These are phyloP conservation scores for Pseudomyrmex cubaensis DNA, from an alignment of 1,140 invertebrate species.

Conservation along the genomic window DNA sequence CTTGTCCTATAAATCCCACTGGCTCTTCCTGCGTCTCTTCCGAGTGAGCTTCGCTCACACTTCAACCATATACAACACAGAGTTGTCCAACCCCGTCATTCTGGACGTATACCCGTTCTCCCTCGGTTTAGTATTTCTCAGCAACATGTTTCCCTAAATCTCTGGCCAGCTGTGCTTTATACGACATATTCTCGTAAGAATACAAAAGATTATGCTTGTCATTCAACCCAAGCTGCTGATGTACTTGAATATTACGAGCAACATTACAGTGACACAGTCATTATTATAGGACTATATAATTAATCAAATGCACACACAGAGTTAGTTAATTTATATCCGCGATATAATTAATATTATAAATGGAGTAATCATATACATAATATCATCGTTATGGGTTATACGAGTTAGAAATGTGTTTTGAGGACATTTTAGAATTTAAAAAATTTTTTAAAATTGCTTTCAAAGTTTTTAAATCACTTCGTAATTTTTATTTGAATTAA, in stretches of 20 bases:
- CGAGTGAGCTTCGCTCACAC: constrained; percentile 44
- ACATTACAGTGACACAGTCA: constrained; percentile 5
- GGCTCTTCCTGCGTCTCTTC: constrained; percentile 65
- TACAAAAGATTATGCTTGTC: constrained; percentile 65
- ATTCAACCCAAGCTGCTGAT: constrained; percentile 32
- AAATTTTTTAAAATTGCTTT: too few relatives aligned
- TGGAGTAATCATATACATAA: too few relatives aligned
- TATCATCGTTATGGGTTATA: neutral
- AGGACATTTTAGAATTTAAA: neutral
- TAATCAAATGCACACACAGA: constrained; percentile 16
- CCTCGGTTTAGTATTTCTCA: constrained; percentile 55
- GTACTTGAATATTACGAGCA: too few relatives aligned
- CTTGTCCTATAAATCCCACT: constrained; percentile 76
- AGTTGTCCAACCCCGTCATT: neutral
- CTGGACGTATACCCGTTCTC: neutral
- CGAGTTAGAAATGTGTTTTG: neutral
- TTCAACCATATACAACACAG: constrained; percentile 64
- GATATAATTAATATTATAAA: neutral
- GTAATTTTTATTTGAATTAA: neutral
- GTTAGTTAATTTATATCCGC: constrained; percentile 22
- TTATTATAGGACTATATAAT: constrained; percentile 7
- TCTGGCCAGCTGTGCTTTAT: constrained; percentile 78
- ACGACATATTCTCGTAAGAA: constrained; percentile 69
- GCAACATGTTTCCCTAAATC: constrained; percentile 75
- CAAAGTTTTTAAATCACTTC: neutral